Base-by-base conservation (phyloP, 2,888 invertebrate genomes). In the Eucera pruinosa region DNA sequence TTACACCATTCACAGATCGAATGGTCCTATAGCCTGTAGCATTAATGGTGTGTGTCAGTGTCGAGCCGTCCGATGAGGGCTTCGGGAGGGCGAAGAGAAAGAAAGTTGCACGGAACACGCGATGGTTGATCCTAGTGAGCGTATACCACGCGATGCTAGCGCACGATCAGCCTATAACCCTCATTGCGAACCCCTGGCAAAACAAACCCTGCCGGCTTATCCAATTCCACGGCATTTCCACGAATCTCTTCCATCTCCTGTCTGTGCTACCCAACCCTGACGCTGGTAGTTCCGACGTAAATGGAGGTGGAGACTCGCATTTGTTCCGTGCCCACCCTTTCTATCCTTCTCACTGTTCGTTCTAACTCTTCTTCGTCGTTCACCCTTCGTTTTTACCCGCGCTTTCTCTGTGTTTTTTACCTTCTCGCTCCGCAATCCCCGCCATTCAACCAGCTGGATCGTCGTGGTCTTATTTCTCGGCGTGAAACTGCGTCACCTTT, bases 211-310 rank as follows among this genome's bases (percentile, higher is more conserved):
- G 82, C 55, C 77, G 78, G 88, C 84, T 89, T 88, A 89, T 89
- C 88, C 89, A 87, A 89, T 89, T 89, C 84, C 84, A 78, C 80
- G 83, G 73, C 72, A 78, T 88, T 88, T 88, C 84, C 85, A 85
- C 86, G 87, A 89, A 89, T 86, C 87, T 89, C 86, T 84, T 83
- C 86, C 85, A 87, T 85, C 86, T 85, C 78, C 75, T 76, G 68
- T 64, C 75, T 50, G 76, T 75, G 76, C 65, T 68, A 76, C 80
- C 79, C 78, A 68, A 77, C 80, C 83, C 77, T 67, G 72, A 77
- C 78, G 72, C 69, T 74, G 73, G 74, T 66, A 78, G 69, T 55
- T 69, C 66, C 80, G 61, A 72, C 80, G 80, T 83, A 85, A 68
- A 87, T 84, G 84, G 87, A 82, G 78, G 86, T 74, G 84, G 78